Conservation (phyloP, 2,888 invertebrate genomes). For the Platypus cylindrus region DNA sequence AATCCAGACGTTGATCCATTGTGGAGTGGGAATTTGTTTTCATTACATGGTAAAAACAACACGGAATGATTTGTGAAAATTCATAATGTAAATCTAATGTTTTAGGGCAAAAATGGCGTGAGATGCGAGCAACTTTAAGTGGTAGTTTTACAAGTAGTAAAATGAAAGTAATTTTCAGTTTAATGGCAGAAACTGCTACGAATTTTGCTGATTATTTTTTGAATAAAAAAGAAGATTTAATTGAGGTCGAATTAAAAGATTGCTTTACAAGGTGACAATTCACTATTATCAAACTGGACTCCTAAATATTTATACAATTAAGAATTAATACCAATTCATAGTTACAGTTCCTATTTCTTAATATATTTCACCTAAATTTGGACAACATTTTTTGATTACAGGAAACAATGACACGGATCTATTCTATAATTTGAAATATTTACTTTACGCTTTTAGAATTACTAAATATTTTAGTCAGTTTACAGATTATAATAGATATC, state of each 20-base stretch:
- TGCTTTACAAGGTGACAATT: slow-evolving; percentile 26
- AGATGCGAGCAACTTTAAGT: slow-evolving; percentile 27
- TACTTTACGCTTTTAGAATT: no score
- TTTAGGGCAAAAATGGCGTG: slow-evolving; percentile 23
- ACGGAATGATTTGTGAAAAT: not conserved
- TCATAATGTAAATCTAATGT: slow-evolving; percentile 1
- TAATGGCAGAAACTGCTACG: slow-evolving; percentile 19
- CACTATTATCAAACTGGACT: no score
- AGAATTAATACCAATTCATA: no score
- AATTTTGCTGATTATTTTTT: slow-evolving; percentile 18
- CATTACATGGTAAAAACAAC: slow-evolving; percentile 24
- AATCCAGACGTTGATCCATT: slow-evolving; percentile 34
- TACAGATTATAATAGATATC: no score
- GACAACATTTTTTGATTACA: no score
- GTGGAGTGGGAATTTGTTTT: slow-evolving; percentile 33
- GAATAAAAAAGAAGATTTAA: slow-evolving; percentile 17
- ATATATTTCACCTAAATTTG: no score
- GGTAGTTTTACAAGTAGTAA: slow-evolving; percentile 30
- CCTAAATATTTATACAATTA: no score
- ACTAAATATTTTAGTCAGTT: no score
- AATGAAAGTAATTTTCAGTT: slow-evolving; percentile 26
- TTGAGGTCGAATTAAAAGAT: slow-evolving; percentile 36
- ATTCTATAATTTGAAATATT: no score
- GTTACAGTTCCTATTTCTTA: no score
- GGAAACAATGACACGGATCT: no score